A percentile compares a stretch with the other conserved stretches of the same genome.
Evolutionary conservation across 1,140 invertebrate species (phyloP).

Genomic region (Pseudachorutes palmiensis): DNA sequence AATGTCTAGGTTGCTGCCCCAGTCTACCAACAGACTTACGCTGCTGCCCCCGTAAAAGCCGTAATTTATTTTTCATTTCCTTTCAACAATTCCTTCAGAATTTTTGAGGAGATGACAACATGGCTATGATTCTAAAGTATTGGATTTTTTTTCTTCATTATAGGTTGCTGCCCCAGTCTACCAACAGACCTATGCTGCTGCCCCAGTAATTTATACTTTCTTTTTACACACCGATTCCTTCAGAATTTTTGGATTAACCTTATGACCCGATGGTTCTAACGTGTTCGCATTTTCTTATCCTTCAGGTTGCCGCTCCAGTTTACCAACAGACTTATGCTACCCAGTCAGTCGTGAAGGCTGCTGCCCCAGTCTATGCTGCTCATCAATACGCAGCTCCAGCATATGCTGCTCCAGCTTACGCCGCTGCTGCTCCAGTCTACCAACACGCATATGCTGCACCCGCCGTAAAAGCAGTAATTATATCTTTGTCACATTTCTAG

Average conservation of each 20-base stretch:
- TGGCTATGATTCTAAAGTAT: too few relatives aligned
- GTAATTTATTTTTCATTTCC: neutral
- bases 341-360: neutral
- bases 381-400: neutral
- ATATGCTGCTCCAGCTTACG: constrained; percentile 9
- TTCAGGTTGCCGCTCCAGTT: constrained; percentile 2
- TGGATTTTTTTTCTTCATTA: too few relatives aligned
- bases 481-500: neutral
- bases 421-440: neutral
- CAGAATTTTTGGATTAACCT: too few relatives aligned
- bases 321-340: constrained; percentile 8
- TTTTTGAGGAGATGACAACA: neutral
- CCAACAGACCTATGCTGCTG: constrained; percentile 6
- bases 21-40: constrained; percentile 5
- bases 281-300: neutral
- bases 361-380: constrained; percentile 15
- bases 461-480: neutral
- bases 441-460: constrained; percentile 6
- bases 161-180: neutral
- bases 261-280: too few relatives aligned
- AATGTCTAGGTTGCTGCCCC: constrained; percentile 10
- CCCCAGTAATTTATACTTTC: neutral
- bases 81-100: neutral
- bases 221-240: neutral
- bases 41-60: neutral